These are phyloP conservation scores for Ceratina australensis DNA, from an alignment of 1,140 invertebrate genomes.

Conservation along the genomic window DNA sequence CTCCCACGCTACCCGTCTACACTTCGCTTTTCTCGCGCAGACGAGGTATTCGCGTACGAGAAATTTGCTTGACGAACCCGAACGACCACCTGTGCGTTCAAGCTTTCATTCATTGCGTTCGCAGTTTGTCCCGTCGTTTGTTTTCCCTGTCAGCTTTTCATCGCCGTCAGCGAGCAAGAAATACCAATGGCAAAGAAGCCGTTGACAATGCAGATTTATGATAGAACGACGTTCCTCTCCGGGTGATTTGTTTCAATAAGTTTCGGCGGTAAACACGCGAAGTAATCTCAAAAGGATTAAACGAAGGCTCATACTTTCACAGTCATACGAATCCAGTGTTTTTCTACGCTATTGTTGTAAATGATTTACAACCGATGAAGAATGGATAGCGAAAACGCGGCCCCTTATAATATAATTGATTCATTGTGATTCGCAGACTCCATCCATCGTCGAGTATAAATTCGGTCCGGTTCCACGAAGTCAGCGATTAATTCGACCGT, in stretches of 20 bases:
- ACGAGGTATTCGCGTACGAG: conserved; percentile 4
- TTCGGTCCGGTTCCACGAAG: conserved; percentile 13
- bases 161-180: no score
- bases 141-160: not conserved
- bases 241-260: no score
- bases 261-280: no score
- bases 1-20: no score
- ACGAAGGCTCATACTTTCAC: no score
- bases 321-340: no score
- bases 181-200: no score
- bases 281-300: no score
- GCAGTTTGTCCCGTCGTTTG: not conserved
- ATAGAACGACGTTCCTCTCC: no score
- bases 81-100: conserved; percentile 14
- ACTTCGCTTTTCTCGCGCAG: not conserved
- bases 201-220: no score
- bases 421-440: conserved; percentile 25
- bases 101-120: conserved; percentile 10
- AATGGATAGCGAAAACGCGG: not conserved
- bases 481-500: conserved; percentile 34
- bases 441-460: conserved; percentile 27
- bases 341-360: no score
- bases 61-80: conserved; percentile 32
- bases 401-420: conserved; percentile 31
- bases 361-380: conserved; percentile 6